Base-by-base conservation (phyloP, 2,113 vertebrate genomes). In the Salvelinus fontinalis region DNA sequence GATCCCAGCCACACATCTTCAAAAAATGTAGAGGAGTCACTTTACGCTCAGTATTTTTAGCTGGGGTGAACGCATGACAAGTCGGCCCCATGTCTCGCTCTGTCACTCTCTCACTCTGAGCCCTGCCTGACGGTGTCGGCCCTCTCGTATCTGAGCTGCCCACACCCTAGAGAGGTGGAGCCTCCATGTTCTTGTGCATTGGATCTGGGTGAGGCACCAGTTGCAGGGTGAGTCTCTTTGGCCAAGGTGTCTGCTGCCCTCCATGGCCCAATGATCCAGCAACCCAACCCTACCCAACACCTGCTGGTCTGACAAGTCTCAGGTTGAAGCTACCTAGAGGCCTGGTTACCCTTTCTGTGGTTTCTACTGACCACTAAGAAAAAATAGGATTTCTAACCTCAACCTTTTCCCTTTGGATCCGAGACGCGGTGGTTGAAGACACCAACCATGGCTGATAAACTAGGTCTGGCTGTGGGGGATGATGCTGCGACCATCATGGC, bases 401-500 rank as follows among this genome's bases (percentile, higher is more conserved):
- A 14, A 73, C 70, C 29, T 69, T 13, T 6, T 68, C 78, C 26
- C 9, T 20, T 71, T 64, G 67, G 31, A 31, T 68, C 31, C 7
- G 29, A 39, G 67, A 34, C 31, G 60, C 27, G 1, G 29, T n/a
- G 54, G 48, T 39, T 34, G 11, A 91, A 78, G 84, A 79, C 59
- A 84, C 26, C 86, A 49, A 79, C 70, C 0, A 96, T 95, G 89
- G 81, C 93, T 0, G 94, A 95, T 78, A 96, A 92, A 89, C 84
- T 90, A 0, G 94, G 94, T 9, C 82, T 94, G 83, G 92, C 88
- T 83, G 94, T 95, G 16, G 94, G 93, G 1, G 95, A 96, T 59
- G 96, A 85, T 20, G 92, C 91, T 74, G 93, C 96, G n/a, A 94
- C 94, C 0, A 96, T 98, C 22, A 93, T 98, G 90, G 93, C 94